These are phyloP conservation scores for Cynocephalus volans DNA, from an alignment of 2,113 vertebrate species.

Conservation along the genomic window DNA sequence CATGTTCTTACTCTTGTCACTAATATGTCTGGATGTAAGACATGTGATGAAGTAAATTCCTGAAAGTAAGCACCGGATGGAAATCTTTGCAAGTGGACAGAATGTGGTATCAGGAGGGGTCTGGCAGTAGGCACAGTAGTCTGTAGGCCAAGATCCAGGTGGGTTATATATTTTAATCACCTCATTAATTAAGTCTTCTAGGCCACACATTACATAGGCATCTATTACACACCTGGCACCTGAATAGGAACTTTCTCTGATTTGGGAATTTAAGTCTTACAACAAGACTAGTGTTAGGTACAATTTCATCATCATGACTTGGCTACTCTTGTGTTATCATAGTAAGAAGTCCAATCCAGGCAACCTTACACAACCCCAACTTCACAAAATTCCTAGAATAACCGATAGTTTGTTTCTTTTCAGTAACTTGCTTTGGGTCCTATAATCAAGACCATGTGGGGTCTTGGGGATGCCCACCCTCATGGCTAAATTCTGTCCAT, in stretches of 20 bases:
- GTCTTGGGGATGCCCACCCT: neutral
- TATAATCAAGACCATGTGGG: neutral
- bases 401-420: neutral
- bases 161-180: neutral
- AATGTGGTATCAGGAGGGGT: neutral
- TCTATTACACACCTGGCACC: neutral
- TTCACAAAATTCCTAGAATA: neutral
- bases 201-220: neutral
- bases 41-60: neutral
- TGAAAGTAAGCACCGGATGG: neutral
- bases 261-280: neutral
- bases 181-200: constrained; percentile 32
- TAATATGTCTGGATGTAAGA: neutral
- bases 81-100: neutral
- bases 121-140: neutral
- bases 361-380: neutral
- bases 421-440: neutral
- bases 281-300: neutral
- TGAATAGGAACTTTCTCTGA: constrained; percentile 30
- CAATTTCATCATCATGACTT: neutral
- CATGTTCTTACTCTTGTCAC: neutral
- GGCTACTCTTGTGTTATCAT: neutral
- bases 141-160: neutral
- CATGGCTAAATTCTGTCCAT: neutral
- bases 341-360: constrained; percentile 10